Base-by-base conservation (phyloP, 30 jellyfish, hydroid and myxozoan species). In the Cassiopea andromeda region DNA sequence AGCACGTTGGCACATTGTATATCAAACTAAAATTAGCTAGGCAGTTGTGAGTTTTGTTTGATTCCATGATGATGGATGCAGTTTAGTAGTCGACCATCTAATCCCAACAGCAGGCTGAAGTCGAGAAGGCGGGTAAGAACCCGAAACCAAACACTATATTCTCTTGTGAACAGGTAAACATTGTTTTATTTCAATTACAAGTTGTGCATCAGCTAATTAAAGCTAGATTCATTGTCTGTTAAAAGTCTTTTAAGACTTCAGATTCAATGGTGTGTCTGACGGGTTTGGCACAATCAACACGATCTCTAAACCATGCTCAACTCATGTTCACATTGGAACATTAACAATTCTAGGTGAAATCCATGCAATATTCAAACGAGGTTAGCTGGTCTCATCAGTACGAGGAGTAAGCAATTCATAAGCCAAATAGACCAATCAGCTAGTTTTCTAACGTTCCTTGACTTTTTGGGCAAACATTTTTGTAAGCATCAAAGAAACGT, bases 1-100 rank as follows among this genome's bases (percentile, higher is more conserved):
- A 81, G 47, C 57, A 69, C 9, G 38, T 81, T 81, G 45, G 19
- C 90, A 81, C 82, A 64, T 69, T 69, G 80, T 81, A 81, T 27
- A 81, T 81, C 82, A 61, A 70, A 47, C 90, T 81, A 81, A 81
- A 81, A 58, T 38, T 81, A 81, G 90, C n/a, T 47, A 66, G 46
- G 47, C 48, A 45, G 48, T 18, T 75, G 15, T 27, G 1, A 6
- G 1, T 45, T 45, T 15, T 61, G 59, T 12, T 81, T 43, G 19
- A 81, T 68, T 48, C 67, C n/a, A 8, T 50, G 90, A 48, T 38
- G 90, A 68, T 27, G 18, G 90, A 64, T 81, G 48, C 46, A 73
- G 46, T 72, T 68, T 46, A 46, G 38, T 43, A 59, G 58, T 19
- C 73, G 46, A 81, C 90, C 90, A 81, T 27, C 50, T 50, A 81